phyloP scores from a whole-genome alignment of 2,113 vertebrate genomes.

The Sterna hirundo region DNA sequence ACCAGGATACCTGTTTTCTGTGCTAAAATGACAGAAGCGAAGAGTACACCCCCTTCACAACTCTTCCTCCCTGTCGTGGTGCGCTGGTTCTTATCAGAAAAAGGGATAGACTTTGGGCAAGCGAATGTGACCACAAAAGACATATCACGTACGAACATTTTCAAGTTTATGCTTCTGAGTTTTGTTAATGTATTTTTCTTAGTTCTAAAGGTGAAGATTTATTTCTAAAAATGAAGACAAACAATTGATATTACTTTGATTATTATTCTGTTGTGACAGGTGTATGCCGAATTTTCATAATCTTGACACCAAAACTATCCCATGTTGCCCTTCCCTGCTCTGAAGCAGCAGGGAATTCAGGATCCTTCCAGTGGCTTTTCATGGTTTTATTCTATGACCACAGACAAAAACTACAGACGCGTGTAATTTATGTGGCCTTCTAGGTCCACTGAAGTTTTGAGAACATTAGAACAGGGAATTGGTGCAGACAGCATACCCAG shows the following conservation, averaged over 20 bases:
- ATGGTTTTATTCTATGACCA: neutral
- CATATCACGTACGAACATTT: neutral
- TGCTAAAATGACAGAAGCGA: neutral
- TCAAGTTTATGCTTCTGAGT: neutral
- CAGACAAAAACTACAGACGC: neutral
- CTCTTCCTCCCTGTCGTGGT: neutral
- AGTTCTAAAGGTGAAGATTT: neutral
- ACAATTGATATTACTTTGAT: neutral
- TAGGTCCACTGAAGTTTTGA: neutral
- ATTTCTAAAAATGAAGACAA: neutral
- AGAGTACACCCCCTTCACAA: neutral
- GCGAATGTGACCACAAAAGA: neutral
- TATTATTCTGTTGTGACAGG: neutral
- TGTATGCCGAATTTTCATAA: neutral
- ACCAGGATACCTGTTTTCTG: neutral
- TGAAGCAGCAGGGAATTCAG: neutral
- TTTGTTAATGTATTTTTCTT: neutral
- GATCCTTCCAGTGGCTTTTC: neutral
- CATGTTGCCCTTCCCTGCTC: neutral
- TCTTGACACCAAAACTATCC: neutral
- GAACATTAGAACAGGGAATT: neutral
- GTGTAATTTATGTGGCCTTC: neutral
- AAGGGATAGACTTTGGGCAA: neutral
- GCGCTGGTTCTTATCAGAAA: neutral
- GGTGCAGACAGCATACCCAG: fast-evolving